Conservation (phyloP, 1,140 invertebrate genomes). For the Nasonia longicornis region DNA sequence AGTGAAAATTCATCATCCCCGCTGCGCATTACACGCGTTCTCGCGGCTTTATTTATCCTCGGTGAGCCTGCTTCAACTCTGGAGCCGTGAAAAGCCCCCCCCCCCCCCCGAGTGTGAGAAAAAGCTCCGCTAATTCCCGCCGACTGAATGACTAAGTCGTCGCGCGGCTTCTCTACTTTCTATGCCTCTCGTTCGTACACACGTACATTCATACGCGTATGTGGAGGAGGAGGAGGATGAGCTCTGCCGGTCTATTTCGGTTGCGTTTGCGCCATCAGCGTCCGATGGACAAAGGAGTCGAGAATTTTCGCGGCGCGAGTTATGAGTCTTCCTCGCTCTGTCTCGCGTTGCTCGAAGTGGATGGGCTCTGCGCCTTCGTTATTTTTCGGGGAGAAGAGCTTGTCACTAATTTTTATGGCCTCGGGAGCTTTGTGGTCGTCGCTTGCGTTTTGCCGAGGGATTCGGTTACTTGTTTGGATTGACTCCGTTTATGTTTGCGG, state of each 20-base stretch:
- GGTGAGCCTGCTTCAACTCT: neutral
- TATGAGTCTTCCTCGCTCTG: neutral
- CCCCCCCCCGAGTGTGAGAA: neutral
- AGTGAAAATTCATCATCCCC: neutral
- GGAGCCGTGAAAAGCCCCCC: neutral
- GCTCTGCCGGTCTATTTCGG: neutral
- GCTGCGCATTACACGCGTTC: neutral
- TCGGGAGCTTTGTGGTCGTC: neutral
- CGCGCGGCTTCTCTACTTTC: conserved; percentile 20
- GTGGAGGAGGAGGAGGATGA: neutral
- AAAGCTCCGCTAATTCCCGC: neutral
- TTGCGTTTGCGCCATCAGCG: neutral
- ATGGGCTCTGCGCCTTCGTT: neutral
- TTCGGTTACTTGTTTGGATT: neutral
- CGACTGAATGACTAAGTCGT: conserved; percentile 35
- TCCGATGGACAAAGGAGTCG: conserved; percentile 1
- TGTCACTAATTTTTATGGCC: neutral
- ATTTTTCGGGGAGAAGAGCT: neutral
- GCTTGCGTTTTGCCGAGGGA: neutral
- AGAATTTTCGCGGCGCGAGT: conserved; percentile 6
- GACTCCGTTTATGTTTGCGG: neutral
- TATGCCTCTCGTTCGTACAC: neutral
- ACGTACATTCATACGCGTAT: neutral
- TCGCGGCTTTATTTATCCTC: neutral
- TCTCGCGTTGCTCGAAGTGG: neutral